phyloP scores from a whole-genome alignment of 2,888 invertebrate species.

The Hedya salicella region DNA sequence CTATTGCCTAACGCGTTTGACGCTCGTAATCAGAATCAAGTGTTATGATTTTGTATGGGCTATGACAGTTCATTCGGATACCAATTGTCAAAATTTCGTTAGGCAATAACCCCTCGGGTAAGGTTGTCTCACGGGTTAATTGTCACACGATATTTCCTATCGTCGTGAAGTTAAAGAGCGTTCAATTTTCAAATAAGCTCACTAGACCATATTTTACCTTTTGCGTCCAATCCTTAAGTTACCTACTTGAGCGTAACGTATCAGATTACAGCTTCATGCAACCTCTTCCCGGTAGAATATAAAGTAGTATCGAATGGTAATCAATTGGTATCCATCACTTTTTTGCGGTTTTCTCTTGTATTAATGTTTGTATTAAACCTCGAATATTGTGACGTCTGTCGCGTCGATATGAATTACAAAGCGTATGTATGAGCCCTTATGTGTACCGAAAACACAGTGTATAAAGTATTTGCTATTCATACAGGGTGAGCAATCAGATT shows the following conservation, averaged over 20 bases:
- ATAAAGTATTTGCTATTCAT: slow-evolving; percentile 38
- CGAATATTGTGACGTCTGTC: slow-evolving; percentile 47
- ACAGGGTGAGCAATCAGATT: background rate
- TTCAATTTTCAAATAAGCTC: background rate
- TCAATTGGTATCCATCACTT: slow-evolving; percentile 26
- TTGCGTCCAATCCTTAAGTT: background rate
- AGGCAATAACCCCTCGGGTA: too few species aligned
- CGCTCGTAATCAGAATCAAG: too few species aligned
- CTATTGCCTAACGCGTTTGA: too few species aligned
- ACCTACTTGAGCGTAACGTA: background rate
- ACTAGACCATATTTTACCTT: background rate
- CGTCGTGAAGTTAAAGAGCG: background rate
- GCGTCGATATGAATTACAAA: slow-evolving; percentile 61
- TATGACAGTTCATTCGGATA: too few species aligned
- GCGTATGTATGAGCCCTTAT: slow-evolving; percentile 57
- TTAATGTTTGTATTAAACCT: slow-evolving; percentile 45
- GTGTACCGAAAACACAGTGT: slow-evolving; percentile 56
- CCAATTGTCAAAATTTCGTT: too few species aligned
- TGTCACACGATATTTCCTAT: background rate
- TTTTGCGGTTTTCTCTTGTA: background rate
- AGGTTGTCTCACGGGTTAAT: too few species aligned
- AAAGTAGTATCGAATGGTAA: slow-evolving; percentile 9
- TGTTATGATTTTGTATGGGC: too few species aligned
- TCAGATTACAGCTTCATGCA: slow-evolving; percentile 14
- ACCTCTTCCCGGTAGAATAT: background rate